A percentile compares a stretch with the other conserved stretches of the same genome.
Evolutionary conservation across 2,797 vertebrate species (phyloP).

Genomic region (Liasis olivaceus): DNA sequence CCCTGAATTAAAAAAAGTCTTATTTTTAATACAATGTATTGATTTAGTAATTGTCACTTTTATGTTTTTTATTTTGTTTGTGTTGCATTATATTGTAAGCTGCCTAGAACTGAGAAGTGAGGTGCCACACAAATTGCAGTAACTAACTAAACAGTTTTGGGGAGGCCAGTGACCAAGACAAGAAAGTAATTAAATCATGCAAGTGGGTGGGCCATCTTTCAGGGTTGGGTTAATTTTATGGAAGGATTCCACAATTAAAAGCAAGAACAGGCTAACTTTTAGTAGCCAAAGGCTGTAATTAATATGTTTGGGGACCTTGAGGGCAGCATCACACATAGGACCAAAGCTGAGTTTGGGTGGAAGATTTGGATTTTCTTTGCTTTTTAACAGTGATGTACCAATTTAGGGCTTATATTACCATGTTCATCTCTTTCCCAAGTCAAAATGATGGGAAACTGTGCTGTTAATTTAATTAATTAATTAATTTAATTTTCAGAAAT

Average conservation of each 20-base stretch:
- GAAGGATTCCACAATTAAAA: not conserved
- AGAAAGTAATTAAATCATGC: not conserved
- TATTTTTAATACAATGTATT: not conserved
- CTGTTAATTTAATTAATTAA: not conserved
- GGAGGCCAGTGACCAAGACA: not conserved
- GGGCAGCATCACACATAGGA: not conserved
- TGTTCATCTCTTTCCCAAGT: not conserved
- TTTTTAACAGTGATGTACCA: not conserved
- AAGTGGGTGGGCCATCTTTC: not conserved
- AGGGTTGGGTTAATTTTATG: not conserved
- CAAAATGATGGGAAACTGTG: not conserved
- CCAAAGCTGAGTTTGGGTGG: not conserved
- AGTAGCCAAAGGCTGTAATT: not conserved
- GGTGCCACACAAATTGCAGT: not conserved
- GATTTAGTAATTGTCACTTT: not conserved
- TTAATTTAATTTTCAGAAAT: not conserved
- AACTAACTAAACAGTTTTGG: not conserved
- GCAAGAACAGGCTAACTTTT: not conserved
- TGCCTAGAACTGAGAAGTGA: not conserved
- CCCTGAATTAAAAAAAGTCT: not conserved
- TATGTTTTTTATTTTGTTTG: not conserved
- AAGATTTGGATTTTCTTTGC: not conserved
- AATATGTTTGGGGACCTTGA: not conserved
- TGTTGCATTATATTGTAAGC: not conserved
- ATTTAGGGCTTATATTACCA: not conserved